phyloP scores from a whole-genome alignment of 2,888 invertebrate species.

The Colletes collaris region DNA sequence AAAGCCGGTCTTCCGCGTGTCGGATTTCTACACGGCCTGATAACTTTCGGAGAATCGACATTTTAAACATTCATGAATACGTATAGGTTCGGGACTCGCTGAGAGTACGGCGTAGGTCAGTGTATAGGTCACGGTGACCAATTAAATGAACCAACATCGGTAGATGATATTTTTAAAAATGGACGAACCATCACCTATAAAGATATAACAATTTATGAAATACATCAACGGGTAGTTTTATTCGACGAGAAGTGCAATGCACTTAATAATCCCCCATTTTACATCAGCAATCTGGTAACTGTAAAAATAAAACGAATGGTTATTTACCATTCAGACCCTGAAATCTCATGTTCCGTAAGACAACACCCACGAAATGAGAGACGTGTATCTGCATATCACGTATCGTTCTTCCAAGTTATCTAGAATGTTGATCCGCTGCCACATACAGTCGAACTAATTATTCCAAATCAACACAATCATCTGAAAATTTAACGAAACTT shows the following conservation, averaged over 20 bases:
- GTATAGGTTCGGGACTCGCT: neutral
- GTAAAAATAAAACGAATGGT: conserved; percentile 30
- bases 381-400: conserved; percentile 42
- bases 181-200: too few relatives aligned
- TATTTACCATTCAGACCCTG: conserved; percentile 39
- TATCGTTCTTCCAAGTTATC: conserved; percentile 44
- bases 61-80: conserved; percentile 16
- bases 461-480: neutral
- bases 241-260: too few relatives aligned
- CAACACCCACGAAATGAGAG: conserved; percentile 50
- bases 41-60: conserved; percentile 42
- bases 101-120: neutral
- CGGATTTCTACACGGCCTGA: conserved; percentile 37
- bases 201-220: too few relatives aligned
- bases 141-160: too few relatives aligned
- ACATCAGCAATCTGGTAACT: neutral
- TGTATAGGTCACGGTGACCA: too few relatives aligned
- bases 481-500: too few relatives aligned
- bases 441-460: conserved; percentile 7
- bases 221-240: neutral
- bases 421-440: conserved; percentile 34
- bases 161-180: too few relatives aligned
- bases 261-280: too few relatives aligned
- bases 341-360: conserved; percentile 52
- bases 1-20: conserved; percentile 27